Base-by-base conservation (phyloP, 2,797 vertebrate genomes). In the Champsocephalus esox region DNA sequence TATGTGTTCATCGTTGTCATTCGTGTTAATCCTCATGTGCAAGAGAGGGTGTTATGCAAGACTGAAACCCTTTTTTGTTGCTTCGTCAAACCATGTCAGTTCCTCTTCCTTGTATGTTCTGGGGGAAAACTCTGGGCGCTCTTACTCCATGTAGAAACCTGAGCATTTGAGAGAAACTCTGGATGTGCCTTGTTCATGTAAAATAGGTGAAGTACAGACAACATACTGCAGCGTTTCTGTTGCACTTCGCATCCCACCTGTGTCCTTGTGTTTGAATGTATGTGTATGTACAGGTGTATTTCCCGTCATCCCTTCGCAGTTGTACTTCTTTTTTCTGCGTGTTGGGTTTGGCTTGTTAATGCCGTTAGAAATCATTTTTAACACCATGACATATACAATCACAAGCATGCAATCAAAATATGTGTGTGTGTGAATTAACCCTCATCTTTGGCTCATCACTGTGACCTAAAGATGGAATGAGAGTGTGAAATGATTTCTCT, bases 1-100 rank as follows among this genome's bases (percentile, higher is more conserved):
- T 66, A 2, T 54, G 16, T 77, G 66, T 64, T 71, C n/a, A 48
- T 43, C 1, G 28, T 65, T 70, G 19, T 64, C 62, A 34, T 72
- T 52, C 56, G 12, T 82, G 57, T 80, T 70, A 77, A 65, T 77
- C 14, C 38, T 75, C 45, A 54, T 89, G 66, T 84, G 69, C 66
- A 80, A 82, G 83, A 61, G 38, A 79, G 79, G 68, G 68, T 76
- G 57, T 73, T 84, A 75, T 57, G 41, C 17, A 49, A 71, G 45
- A 54, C 56, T 57, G 43, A 68, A 82, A 61, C 57, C 5, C 28
- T 28, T 80, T 75, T 4, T 51, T 61, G 21, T 59, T 71, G 32
- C 69, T 66, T 83, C 80, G 60, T 81, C 48, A 46, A 65, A 78
- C 70, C 68, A 60, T 66, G 14, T 75, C 24, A 66, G 12, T 44